A percentile compares a stretch with the other conserved stretches of the same genome.
These are phyloP conservation scores for Dione juno DNA, from an alignment of 2,888 invertebrate genomes.

Conservation along the genomic window DNA sequence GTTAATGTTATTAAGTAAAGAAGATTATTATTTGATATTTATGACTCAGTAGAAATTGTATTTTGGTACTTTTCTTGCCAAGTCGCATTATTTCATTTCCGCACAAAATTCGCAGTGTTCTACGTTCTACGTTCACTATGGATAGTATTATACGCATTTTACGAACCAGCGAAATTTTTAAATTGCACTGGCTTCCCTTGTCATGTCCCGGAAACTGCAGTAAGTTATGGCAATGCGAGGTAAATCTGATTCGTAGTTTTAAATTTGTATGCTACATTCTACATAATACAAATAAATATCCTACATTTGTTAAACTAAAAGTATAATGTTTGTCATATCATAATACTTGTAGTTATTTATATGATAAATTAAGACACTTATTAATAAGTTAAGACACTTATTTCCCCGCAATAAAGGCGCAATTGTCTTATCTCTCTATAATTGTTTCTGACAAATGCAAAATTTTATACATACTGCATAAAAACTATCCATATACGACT, in stretches of 20 bases:
- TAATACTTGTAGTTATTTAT: no score
- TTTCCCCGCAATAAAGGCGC: no score
- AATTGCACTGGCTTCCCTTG: conserved; percentile 6
- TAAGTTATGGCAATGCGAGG: not conserved
- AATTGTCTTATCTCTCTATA: no score
- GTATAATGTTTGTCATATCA: not conserved
- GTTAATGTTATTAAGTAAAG: not conserved
- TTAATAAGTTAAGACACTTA: no score
- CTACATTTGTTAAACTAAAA: not conserved
- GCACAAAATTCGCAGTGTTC: conserved; percentile 4
- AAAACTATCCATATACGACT: no score
- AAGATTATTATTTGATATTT: conserved; percentile 6
- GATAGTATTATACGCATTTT: conserved; percentile 11
- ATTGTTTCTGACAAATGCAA: no score
- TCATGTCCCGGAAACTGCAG: conserved; percentile 10
- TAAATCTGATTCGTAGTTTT: conserved; percentile 1
- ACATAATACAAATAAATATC: not conserved
- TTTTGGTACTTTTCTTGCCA: conserved; percentile 7
- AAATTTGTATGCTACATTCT: not conserved
- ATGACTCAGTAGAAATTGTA: not conserved
- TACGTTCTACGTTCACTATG: no score
- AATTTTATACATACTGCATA: no score
- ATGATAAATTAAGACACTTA: no score
- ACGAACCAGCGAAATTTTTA: conserved; percentile 7
- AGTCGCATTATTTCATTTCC: conserved; percentile 20